phyloP scores from a whole-genome alignment of 2,113 vertebrate species.

The Actenoides lindsayi region DNA sequence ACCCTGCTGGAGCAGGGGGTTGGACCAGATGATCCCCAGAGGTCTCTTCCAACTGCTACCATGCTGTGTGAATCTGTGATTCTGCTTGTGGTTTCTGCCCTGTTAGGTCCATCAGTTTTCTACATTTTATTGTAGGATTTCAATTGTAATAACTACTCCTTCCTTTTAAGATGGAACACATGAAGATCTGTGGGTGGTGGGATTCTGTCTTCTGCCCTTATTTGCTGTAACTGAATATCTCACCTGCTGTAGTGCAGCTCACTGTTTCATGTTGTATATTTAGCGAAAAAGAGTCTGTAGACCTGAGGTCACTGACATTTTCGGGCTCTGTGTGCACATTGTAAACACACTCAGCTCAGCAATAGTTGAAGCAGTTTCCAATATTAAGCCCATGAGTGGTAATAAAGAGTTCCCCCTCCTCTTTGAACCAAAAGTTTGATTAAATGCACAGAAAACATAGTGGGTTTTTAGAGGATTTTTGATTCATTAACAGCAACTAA shows the following conservation, averaged over 20 bases:
- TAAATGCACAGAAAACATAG: neutral
- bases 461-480: rapidly evolving
- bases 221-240: neutral
- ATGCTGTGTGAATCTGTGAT: neutral
- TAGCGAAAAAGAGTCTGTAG: neutral
- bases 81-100: neutral
- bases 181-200: neutral
- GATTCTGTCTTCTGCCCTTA: neutral
- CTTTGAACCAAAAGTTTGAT: neutral
- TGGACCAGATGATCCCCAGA: neutral
- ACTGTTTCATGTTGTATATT: neutral
- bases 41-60: neutral
- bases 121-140: neutral
- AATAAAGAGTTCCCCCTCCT: neutral
- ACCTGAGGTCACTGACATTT: neutral
- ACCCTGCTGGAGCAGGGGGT: neutral
- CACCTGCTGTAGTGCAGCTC: neutral
- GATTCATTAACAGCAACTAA: neutral
- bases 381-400: neutral
- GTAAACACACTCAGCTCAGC: neutral
- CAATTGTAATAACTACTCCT: neutral
- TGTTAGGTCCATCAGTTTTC: neutral
- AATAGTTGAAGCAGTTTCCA: neutral
- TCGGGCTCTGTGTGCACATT: rapidly evolving
- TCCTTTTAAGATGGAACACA: neutral